Evolutionary conservation across 2,797 vertebrate species (phyloP).

Genomic region (Sebastolobus altivelis): DNA sequence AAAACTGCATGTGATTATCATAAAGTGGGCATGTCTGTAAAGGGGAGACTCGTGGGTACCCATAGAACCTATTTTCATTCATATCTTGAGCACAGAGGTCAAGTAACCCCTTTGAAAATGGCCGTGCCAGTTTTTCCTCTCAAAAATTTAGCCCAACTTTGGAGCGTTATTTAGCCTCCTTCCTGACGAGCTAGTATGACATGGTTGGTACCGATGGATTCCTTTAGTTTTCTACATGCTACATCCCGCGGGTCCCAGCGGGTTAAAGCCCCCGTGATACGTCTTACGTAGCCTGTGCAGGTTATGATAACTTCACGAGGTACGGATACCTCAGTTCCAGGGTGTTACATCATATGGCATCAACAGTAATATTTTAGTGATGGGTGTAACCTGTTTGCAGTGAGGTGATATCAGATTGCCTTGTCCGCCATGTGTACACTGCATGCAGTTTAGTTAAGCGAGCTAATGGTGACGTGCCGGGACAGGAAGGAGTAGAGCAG

Average conservation of each 20-base stretch:
- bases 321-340: constrained; percentile 9
- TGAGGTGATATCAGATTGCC: constrained; percentile 55
- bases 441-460: constrained; percentile 59
- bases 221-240: too few relatives aligned
- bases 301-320: constrained; percentile 2
- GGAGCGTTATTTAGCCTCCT: too few relatives aligned
- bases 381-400: constrained; percentile 41
- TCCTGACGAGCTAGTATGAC: too few relatives aligned
- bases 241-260: rapidly evolving
- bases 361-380: constrained; percentile 37
- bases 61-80: too few relatives aligned
- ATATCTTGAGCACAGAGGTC: too few relatives aligned
- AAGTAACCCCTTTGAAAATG: too few relatives aligned
- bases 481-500: constrained; percentile 73
- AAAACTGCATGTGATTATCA: too few relatives aligned
- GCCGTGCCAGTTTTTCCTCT: too few relatives aligned
- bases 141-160: too few relatives aligned
- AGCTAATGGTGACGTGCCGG: constrained; percentile 61
- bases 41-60: too few relatives aligned
- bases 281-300: neutral
- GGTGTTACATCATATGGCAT: constrained; percentile 34
- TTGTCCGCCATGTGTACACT: constrained; percentile 55
- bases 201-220: too few relatives aligned
- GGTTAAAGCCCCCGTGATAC: neutral
- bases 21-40: too few relatives aligned